phyloP scores from a whole-genome alignment of 1,140 invertebrate genomes.

The Ceratitis capitata region DNA sequence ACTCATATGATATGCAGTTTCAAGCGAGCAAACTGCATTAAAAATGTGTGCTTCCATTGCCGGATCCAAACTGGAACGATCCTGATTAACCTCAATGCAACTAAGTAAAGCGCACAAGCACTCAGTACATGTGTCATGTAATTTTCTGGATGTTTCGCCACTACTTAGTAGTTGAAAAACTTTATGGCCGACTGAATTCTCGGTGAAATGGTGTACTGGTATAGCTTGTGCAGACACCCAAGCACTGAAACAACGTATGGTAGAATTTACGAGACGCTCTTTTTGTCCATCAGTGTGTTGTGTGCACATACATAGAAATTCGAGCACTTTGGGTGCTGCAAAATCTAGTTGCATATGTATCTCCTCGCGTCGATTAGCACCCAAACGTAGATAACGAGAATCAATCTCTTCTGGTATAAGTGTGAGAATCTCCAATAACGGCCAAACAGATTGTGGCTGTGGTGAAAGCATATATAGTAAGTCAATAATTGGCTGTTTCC shows the following conservation, averaged over 20 bases:
- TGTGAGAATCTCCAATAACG: constrained; percentile 90
- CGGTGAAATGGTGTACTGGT: constrained; percentile 72
- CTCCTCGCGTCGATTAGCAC: constrained; percentile 88
- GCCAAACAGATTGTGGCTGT: constrained; percentile 74
- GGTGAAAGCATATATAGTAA: constrained; percentile 79
- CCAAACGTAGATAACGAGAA: constrained; percentile 83
- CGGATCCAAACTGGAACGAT: constrained; percentile 67
- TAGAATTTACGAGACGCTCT: constrained; percentile 69
- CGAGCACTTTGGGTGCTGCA: constrained; percentile 73
- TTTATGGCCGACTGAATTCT: constrained; percentile 75
- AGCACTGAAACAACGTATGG: constrained; percentile 81
- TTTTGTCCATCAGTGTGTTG: constrained; percentile 68
- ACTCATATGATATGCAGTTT: constrained; percentile 88
- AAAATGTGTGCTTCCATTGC: constrained; percentile 82
- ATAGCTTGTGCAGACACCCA: constrained; percentile 81
- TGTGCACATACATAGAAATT: constrained; percentile 81
- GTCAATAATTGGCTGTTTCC: constrained; percentile 89
- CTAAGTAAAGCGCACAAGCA: constrained; percentile 88
- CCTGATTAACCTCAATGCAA: constrained; percentile 79
- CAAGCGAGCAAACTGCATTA: constrained; percentile 81
- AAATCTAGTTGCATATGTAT: constrained; percentile 80
- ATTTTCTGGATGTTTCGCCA: constrained; percentile 71
- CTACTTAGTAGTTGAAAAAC: constrained; percentile 77
- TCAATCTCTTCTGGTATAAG: constrained; percentile 96
- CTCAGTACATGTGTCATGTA: constrained; percentile 92